These are phyloP conservation scores for Sus cebifrons DNA, from an alignment of 2,797 vertebrate genomes.

Conservation along the genomic window DNA sequence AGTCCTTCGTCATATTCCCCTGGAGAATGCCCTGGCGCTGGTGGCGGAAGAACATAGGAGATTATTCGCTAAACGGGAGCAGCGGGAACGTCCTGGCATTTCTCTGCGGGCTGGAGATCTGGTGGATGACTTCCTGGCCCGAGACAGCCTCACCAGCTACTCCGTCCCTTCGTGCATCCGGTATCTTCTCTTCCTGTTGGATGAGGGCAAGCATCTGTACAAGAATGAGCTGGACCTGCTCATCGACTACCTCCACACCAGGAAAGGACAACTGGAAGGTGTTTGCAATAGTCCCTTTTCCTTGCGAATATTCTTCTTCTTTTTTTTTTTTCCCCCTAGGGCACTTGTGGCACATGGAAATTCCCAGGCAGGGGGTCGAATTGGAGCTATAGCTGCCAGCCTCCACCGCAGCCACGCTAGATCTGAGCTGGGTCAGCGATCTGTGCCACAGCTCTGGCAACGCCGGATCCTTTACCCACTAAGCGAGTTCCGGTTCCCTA, in stretches of 20 bases:
- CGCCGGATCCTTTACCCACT: too few species aligned
- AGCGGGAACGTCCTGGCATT: slow-evolving; percentile 88
- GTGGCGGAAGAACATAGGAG: slow-evolving; percentile 89
- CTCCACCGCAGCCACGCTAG: too few species aligned
- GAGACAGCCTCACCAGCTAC: slow-evolving; percentile 89
- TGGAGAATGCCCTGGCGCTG: slow-evolving; percentile 93
- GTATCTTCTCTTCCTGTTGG: slow-evolving; percentile 91
- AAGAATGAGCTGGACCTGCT: slow-evolving; percentile 90
- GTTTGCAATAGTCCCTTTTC: not conserved
- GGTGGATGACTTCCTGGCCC: slow-evolving; percentile 91
- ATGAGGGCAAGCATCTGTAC: slow-evolving; percentile 90
- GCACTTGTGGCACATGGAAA: too few species aligned
- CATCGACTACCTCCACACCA: slow-evolving; percentile 88
- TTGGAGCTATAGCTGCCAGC: too few species aligned
- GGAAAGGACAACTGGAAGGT: slow-evolving; percentile 91
- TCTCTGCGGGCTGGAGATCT: slow-evolving; percentile 91
- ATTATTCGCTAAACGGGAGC: slow-evolving; percentile 83
- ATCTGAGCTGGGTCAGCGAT: too few species aligned
- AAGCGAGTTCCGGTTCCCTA: too few species aligned
- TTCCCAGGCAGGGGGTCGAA: too few species aligned
- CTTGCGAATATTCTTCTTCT: not conserved
- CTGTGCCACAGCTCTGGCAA: too few species aligned
- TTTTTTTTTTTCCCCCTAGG: too few species aligned
- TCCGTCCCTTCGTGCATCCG: slow-evolving; percentile 89
- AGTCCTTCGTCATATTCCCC: slow-evolving; percentile 92